Evolutionary conservation across 2,888 invertebrate genomes (phyloP).

Genomic region (Dendrolimus pini): DNA sequence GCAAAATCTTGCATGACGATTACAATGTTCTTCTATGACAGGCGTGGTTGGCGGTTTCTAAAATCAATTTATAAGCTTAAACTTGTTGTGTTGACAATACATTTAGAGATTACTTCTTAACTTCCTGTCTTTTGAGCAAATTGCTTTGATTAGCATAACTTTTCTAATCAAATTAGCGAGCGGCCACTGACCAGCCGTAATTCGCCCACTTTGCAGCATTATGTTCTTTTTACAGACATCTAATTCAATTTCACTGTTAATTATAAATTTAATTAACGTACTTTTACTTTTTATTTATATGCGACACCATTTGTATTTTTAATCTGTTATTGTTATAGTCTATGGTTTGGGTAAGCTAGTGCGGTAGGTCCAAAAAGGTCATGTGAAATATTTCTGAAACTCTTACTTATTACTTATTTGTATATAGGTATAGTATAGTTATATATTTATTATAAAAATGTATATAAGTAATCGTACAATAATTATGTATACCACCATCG

Average conservation of each 20-base stretch:
- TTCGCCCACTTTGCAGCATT: neutral
- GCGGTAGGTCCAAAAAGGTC: neutral
- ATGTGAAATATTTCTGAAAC: too few relatives aligned
- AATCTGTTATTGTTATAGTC: neutral
- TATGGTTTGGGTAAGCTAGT: neutral
- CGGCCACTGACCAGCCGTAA: neutral
- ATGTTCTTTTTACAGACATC: neutral
- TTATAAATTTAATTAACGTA: neutral
- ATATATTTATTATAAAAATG: too few relatives aligned
- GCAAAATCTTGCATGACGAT: too few relatives aligned
- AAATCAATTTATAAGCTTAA: too few relatives aligned
- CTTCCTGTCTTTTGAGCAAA: neutral
- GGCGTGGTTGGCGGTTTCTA: too few relatives aligned
- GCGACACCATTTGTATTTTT: neutral
- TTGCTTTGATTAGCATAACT: neutral
- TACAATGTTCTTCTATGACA: too few relatives aligned
- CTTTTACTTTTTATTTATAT: neutral
- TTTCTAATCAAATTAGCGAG: neutral
- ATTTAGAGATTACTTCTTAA: neutral
- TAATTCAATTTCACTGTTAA: neutral
- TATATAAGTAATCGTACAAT: too few relatives aligned
- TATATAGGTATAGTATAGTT: too few relatives aligned
- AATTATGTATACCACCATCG: too few relatives aligned
- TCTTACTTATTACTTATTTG: too few relatives aligned
- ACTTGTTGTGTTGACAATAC: neutral